Evolutionary conservation across 1,140 invertebrate species (phyloP), one percentile per base, ranked within the genome.

Genomic region (Oryctes rhinoceros): DNA sequence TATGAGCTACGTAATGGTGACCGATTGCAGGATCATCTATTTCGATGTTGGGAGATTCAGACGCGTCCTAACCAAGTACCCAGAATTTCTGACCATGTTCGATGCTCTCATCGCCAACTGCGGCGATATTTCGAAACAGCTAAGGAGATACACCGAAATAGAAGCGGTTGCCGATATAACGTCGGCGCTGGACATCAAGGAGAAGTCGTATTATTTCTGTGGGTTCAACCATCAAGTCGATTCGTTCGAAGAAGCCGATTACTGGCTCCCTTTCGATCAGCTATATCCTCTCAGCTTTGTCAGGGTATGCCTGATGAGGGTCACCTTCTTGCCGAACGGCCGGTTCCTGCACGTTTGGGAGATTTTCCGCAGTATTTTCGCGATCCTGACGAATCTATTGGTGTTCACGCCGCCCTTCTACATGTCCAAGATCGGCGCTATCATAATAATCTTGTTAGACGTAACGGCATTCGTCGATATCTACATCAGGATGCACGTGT

Each of bases 401-500:
- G 79, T 53, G 0, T 44, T 74, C 7, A 47, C 65, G 15, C 6
- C n/a, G 4, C 76, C 76, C n/a, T 3, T 71, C 0, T 24, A 47
- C 18, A 47, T 37, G 9, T 7, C 48, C 24, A 30, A 30, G 9
- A 7, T 4, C 20, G 20, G 13, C 44, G 15, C 13, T 4, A 24
- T 15, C 2, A 30, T 79, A 35, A 35, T 79, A 67, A 4, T 44
- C 4, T 39, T 44, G 10, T 49, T 79, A 18, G 78, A 79, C 13
- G 18, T 79, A 1, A 71, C 79, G 3, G 81, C 79, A 1, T 78
- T 74, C 30, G 11, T 78, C 37, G 81, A 82, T 76, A 80, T 82
- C 35, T 82, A 82, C 53, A 35, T 82, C 1, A 82, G 88, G 15
- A 85, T 89, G 83, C 85, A 89, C 59, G 85, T 89, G 6, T 87